These are phyloP conservation scores for Polymixis flavicincta DNA, from an alignment of 2,888 invertebrate species.

Conservation along the genomic window DNA sequence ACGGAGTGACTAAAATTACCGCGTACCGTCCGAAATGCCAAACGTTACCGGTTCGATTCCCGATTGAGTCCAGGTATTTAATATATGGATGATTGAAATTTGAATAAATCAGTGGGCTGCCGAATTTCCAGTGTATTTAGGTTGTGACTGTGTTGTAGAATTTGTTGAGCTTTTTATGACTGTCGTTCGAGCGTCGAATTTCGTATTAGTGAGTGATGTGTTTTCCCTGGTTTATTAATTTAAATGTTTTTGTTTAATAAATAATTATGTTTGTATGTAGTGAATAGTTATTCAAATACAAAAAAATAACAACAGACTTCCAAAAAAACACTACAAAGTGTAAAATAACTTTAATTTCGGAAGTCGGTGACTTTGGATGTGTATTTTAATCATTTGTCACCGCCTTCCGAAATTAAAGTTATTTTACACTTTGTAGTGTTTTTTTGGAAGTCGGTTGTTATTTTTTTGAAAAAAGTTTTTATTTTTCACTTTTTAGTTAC, in stretches of 20 bases:
- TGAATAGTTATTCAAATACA: background rate
- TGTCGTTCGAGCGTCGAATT: background rate
- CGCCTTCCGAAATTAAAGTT: no score
- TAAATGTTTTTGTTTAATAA: background rate
- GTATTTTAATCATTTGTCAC: no score
- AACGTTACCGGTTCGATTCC: slow-evolving; percentile 31
- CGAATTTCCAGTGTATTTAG: slow-evolving; percentile 16
- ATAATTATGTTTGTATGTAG: background rate
- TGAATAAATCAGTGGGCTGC: slow-evolving; percentile 33
- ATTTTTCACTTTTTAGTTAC: no score
- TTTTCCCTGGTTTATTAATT: background rate
- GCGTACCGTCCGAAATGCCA: slow-evolving; percentile 36
- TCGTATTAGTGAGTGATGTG: background rate
- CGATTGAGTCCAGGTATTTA: slow-evolving; percentile 42
- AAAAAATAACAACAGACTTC: no score
- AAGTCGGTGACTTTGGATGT: no score
- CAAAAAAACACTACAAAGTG: no score
- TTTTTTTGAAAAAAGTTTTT: no score
- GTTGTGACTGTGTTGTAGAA: background rate
- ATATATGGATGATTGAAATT: slow-evolving; percentile 68
- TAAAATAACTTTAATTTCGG: no score
- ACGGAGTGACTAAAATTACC: slow-evolving; percentile 70
- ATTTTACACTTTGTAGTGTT: no score
- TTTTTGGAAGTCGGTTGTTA: no score
- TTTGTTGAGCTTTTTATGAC: slow-evolving; percentile 7